These are phyloP conservation scores for Varroa destructor DNA, from an alignment of 1,140 invertebrate genomes.

Conservation along the genomic window DNA sequence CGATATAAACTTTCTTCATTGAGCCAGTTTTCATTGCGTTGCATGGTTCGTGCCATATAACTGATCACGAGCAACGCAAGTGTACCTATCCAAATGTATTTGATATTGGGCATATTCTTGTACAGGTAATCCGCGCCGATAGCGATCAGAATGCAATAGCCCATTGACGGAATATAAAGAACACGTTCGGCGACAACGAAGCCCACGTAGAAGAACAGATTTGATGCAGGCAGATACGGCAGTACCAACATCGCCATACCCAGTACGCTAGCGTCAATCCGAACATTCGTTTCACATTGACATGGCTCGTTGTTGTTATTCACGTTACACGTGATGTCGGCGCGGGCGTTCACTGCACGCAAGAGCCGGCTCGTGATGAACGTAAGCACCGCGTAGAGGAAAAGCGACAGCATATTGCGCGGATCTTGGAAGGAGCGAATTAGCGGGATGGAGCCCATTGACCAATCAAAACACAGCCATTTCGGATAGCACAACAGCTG, in stretches of 20 bases:
- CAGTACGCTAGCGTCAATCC: slow-evolving; percentile 36
- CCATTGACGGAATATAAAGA: slow-evolving; percentile 85
- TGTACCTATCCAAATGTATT: slow-evolving; percentile 38
- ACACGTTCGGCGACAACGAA: slow-evolving; percentile 92
- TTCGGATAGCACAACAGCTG: slow-evolving; percentile 64
- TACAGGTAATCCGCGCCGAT: slow-evolving; percentile 45
- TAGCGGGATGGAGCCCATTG: slow-evolving; percentile 77
- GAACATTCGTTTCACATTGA: slow-evolving; percentile 28
- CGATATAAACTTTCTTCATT: slow-evolving; percentile 83
- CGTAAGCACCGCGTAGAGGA: slow-evolving; percentile 50
- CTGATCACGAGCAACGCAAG: slow-evolving; percentile 49
- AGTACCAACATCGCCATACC: slow-evolving; percentile 59
- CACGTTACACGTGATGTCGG: slow-evolving; percentile 11
- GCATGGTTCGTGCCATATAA: slow-evolving; percentile 60
- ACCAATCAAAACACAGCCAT: slow-evolving; percentile 82
- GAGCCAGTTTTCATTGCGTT: slow-evolving; percentile 74
- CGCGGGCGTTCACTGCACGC: slow-evolving; percentile 26
- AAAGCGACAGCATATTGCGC: slow-evolving; percentile 55
- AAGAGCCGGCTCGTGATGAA: slow-evolving; percentile 29
- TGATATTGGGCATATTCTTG: slow-evolving; percentile 27
- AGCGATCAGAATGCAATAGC: slow-evolving; percentile 74
- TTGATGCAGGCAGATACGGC: slow-evolving; percentile 84
- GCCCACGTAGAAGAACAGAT: slow-evolving; percentile 79
- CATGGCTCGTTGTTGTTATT: slow-evolving; percentile 29
- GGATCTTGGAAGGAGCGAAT: slow-evolving; percentile 57